A percentile compares a stretch with the other conserved stretches of the same genome.
Conservation (phyloP, 2,113 vertebrate genomes). For the Agelaius tricolor region DNA sequence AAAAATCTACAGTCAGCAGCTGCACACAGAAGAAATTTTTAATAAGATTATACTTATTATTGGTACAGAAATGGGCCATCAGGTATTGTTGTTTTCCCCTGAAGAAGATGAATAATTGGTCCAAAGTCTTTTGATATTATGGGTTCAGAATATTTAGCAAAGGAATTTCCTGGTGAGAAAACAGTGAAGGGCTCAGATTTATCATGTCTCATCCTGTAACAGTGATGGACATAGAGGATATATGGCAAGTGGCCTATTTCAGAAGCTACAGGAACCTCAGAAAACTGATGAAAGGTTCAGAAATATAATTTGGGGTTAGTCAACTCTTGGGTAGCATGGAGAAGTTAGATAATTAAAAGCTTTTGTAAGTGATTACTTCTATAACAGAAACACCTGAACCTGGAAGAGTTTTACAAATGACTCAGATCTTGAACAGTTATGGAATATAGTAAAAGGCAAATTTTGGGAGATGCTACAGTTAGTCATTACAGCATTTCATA, state of each 20-base stretch:
- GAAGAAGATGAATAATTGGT: neutral
- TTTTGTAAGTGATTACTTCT: neutral
- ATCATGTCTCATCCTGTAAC: neutral
- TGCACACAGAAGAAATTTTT: neutral
- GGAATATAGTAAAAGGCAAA: neutral
- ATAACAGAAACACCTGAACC: neutral
- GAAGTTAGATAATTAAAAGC: conserved; percentile 9
- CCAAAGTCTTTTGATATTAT: neutral
- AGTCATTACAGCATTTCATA: conserved; percentile 13
- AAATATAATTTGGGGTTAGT: neutral
- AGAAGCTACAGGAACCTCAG: neutral
- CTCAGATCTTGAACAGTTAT: neutral
- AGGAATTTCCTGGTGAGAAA: neutral
- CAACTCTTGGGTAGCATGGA: neutral
- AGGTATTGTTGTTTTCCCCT: neutral
- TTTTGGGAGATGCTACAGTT: conserved; percentile 12
- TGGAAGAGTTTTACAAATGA: conserved; percentile 11
- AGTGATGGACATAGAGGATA: neutral
- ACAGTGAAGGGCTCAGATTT: neutral
- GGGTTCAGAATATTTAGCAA: neutral
- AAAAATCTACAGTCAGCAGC: neutral
- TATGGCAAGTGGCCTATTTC: neutral
- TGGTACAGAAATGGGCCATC: neutral
- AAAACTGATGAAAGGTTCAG: neutral
- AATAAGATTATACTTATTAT: neutral